These are phyloP conservation scores for Leptinotarsa texana DNA, from an alignment of 1,140 invertebrate species.

Conservation along the genomic window DNA sequence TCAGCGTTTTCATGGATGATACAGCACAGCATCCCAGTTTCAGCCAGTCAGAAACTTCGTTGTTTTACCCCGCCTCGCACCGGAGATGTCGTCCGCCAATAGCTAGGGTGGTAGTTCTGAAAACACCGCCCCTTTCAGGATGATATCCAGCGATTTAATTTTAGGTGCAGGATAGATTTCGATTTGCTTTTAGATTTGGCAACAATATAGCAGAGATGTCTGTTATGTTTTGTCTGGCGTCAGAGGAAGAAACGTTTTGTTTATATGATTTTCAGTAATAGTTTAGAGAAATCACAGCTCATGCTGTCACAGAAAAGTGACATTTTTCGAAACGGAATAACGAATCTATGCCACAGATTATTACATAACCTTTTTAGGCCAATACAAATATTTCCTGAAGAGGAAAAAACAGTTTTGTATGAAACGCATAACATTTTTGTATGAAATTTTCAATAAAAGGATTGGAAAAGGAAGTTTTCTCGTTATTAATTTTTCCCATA, in stretches of 20 bases:
- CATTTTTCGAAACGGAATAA: not conserved
- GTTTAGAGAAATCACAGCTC: not conserved
- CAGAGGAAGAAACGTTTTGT: not conserved
- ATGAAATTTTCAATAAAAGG: no score
- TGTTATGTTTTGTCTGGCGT: not conserved
- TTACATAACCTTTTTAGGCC: not conserved
- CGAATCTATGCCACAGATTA: not conserved
- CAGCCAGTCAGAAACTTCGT: conserved; percentile 33
- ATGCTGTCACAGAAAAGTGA: not conserved
- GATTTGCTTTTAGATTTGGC: conserved; percentile 6
- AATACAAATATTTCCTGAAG: not conserved
- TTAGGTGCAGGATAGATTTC: not conserved
- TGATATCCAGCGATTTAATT: not conserved
- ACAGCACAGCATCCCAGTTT: conserved; percentile 36
- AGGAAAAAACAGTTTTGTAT: no score
- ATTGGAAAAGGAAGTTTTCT: no score
- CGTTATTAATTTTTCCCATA: no score
- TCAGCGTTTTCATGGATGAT: conserved; percentile 34
- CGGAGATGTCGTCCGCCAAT: conserved; percentile 31
- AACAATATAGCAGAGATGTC: not conserved
- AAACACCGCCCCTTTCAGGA: conserved; percentile 19
- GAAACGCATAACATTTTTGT: no score
- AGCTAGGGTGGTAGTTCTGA: not conserved
- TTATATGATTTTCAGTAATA: not conserved
- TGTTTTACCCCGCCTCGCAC: conserved; percentile 17